These are phyloP conservation scores for Venusia cambrica DNA, from an alignment of 2,888 invertebrate genomes.

Conservation along the genomic window DNA sequence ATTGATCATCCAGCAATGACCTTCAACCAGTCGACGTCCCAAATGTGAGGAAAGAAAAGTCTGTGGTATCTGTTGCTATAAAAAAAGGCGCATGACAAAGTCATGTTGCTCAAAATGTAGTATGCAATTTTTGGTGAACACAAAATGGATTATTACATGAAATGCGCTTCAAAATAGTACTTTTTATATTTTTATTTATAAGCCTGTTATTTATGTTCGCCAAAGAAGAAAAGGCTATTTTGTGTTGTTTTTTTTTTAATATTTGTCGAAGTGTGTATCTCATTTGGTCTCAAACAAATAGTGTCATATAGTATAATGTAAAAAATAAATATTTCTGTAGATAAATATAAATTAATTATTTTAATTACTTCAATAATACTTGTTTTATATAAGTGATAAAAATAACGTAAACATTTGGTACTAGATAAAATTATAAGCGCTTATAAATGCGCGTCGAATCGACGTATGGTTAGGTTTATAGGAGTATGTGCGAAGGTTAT, in stretches of 20 bases:
- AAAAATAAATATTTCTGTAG: slow-evolving; percentile 9
- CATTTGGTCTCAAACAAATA: slow-evolving; percentile 8
- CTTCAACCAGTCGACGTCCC: slow-evolving; percentile 9
- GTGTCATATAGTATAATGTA: slow-evolving; percentile 11
- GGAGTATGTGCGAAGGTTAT: slow-evolving; percentile 11
- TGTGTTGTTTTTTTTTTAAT: too few relatives aligned
- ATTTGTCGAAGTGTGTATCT: too few relatives aligned
- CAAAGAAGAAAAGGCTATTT: slow-evolving; percentile 13
- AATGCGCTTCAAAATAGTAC: slow-evolving; percentile 8
- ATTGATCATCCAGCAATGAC: slow-evolving; percentile 10
- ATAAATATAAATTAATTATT: slow-evolving; percentile 6
- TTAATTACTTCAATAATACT: slow-evolving; percentile 9
- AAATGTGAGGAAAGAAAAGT: slow-evolving; percentile 10
- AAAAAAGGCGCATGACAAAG: slow-evolving; percentile 16
- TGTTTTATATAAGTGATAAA: slow-evolving; percentile 9
- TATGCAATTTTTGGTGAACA: slow-evolving; percentile 14
- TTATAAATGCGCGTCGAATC: slow-evolving; percentile 10
- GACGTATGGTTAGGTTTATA: slow-evolving; percentile 15
- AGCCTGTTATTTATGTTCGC: slow-evolving; percentile 8
- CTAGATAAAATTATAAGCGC: slow-evolving; percentile 10
- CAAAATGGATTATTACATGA: slow-evolving; percentile 11
- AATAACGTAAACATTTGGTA: slow-evolving; percentile 9
- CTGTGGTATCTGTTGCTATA: slow-evolving; percentile 12
- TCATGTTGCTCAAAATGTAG: slow-evolving; percentile 15
- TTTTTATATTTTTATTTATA: slow-evolving; percentile 8